These are phyloP conservation scores for Camelus bactrianus DNA, from an alignment of 2,113 vertebrate genomes.

Conservation along the genomic window DNA sequence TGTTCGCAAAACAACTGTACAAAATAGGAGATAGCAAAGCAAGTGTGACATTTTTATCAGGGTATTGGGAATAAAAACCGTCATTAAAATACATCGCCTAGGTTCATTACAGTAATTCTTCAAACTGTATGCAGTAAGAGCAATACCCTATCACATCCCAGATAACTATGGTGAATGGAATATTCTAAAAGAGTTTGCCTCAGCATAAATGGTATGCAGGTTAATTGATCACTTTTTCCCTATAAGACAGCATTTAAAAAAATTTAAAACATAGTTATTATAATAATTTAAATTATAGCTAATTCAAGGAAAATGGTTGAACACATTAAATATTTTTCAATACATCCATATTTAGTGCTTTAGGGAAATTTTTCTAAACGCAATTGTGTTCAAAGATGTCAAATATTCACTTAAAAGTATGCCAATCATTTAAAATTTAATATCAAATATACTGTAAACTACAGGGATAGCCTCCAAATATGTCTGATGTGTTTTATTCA, in stretches of 20 bases:
- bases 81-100: neutral
- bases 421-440: neutral
- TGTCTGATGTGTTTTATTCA: neutral
- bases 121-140: neutral
- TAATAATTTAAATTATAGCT: neutral
- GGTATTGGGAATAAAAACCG: neutral
- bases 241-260: neutral
- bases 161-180: neutral
- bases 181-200: neutral
- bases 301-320: neutral
- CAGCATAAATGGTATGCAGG: neutral
- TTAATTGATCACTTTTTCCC: neutral
- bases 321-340: rapidly evolving
- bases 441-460: neutral
- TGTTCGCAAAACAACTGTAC: conserved; percentile 55
- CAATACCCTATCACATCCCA: neutral
- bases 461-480: neutral
- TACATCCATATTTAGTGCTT: neutral
- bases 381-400: neutral
- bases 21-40: neutral
- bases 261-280: neutral
- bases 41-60: neutral
- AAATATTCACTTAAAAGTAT: neutral
- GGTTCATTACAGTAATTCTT: neutral
- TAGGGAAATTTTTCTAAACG: neutral